Evolutionary conservation across 2,797 vertebrate species (phyloP), one percentile per base, ranked within the genome.

Genomic region (Thripadectes ignobilis): DNA sequence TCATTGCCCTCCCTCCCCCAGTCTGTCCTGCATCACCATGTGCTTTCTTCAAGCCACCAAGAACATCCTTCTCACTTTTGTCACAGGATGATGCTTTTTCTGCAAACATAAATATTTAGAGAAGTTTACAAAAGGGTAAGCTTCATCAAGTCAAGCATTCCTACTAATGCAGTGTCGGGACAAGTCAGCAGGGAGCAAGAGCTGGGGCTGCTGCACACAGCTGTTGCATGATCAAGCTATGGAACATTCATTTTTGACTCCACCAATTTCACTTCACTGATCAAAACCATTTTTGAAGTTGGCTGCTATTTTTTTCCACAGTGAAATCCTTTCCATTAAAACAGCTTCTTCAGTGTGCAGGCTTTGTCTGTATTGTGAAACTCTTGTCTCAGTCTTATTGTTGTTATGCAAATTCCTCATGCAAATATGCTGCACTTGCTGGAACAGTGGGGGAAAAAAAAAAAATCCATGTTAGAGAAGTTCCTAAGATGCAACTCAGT

Each of bases 101-200:
- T 78, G 29, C 24, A 55, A 92, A 69, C 10, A 43, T 88, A 96
- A 96, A 94, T 92, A 91, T 96, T 97, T 96, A 71, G 73, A 92
- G 43, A 95, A 69, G 91, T 92, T 97, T 93, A 61, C 46, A 59
- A 83, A 94, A 93, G 58, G 88, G 78, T 69, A 77, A 78, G 17
- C 87, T 87, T 85, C 61, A 43, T 72, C 68, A 74, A 80, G 52
- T 68, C 74, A 82, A 63, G 75, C n/a, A 66, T 89, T 91, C 43
- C 51, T 89, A 46, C 65, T 91, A 71, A 72, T 88, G 78, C 69
- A 83, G 57, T 26, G 24, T 65, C 1, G 5, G 81, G 68, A 85
- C 49, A 62, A 92, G 51, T 63, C 76, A 94, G 87, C 69, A 84
- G 76, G 58, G 69, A 91, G 20, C 38, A 52, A 69, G 55, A 82